Evolutionary conservation across 1,140 invertebrate genomes (phyloP).

Genomic region (Chironomus tepperi): DNA sequence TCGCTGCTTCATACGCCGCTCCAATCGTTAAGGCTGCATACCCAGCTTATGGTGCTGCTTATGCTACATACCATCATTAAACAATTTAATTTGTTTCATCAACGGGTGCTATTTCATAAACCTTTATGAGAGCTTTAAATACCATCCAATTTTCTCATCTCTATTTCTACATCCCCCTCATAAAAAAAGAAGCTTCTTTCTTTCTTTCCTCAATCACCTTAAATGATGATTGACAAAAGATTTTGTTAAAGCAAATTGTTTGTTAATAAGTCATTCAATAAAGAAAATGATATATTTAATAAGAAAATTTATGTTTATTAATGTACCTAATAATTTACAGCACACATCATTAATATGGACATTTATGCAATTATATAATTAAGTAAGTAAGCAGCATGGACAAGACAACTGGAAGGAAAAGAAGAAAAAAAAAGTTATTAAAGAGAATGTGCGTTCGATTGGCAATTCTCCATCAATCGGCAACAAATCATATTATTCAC

Average conservation of each 20-base stretch:
- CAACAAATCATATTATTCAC: not conserved
- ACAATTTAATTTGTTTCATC: not conserved
- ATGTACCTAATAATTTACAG: not conserved
- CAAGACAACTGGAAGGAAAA: not conserved
- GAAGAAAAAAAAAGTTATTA: not conserved
- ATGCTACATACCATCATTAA: conserved; percentile 21
- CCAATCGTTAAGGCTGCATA: not conserved
- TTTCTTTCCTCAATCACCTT: too few relatives aligned
- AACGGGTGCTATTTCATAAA: not conserved
- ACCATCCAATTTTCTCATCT: not conserved
- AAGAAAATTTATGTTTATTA: not conserved
- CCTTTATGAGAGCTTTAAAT: not conserved
- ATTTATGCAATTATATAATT: not conserved
- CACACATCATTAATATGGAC: too few relatives aligned
- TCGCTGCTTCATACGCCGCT: conserved; percentile 27
- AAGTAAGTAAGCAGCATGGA: not conserved
- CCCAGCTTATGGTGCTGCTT: not conserved
- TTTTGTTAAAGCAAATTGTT: conserved; percentile 14
- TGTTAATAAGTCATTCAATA: not conserved
- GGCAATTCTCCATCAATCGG: conserved; percentile 9
- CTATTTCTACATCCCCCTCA: not conserved
- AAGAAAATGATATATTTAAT: not conserved
- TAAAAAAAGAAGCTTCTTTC: not conserved
- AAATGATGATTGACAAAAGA: not conserved
- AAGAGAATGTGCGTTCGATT: not conserved